Evolutionary conservation across 1,140 invertebrate species (phyloP), one percentile per base, ranked within the genome.

Genomic region (Cotesia glomerata): DNA sequence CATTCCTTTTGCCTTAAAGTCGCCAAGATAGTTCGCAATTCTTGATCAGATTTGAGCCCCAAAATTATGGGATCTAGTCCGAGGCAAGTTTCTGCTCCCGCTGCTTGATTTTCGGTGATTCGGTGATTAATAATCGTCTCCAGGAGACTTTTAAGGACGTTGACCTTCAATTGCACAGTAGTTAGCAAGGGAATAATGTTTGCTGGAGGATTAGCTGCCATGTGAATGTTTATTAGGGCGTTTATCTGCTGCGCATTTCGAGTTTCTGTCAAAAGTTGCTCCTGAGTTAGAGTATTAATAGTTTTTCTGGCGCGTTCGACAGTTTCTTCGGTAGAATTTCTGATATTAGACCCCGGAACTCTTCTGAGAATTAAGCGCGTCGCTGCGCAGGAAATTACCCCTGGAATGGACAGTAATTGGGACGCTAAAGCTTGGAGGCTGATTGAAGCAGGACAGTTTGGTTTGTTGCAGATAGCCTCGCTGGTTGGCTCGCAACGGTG

Each of bases 371-470:
- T 63, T 14, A 87, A 7, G 11, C 85, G 75, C 0, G 83, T 86
- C 1, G 79, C 79, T 0, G 80, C 80, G 61, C 85, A 83, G 0
- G 85, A 72, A 14, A 86, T 75, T 9, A 85, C 71, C 1, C 86
- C 85, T 26, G 80, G 83, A 51, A 87, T 75, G 0, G 81, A 78
- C 0, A 87, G 61, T 7, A 87, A 77, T 45, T 87, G 86, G 0
- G 86, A 86, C 0, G 80, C 81, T 11, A 87, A 36, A 1, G 85
- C 83, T 51, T 86, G 86, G 8, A 87, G 68, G 68, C 80, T 85
- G 0, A 86, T 73, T 0, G 81, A 74, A 0, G 79, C 76, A 0
- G 85, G 83, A 66, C 86, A 87, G 34, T 82, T 83, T 5, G 72
- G 76, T 36, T 77, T 82, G 3, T 69, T 64, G 61, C 85, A 86